Evolutionary conservation across 2,888 invertebrate genomes (phyloP).

Genomic region (Troglohyphantes excavatus): DNA sequence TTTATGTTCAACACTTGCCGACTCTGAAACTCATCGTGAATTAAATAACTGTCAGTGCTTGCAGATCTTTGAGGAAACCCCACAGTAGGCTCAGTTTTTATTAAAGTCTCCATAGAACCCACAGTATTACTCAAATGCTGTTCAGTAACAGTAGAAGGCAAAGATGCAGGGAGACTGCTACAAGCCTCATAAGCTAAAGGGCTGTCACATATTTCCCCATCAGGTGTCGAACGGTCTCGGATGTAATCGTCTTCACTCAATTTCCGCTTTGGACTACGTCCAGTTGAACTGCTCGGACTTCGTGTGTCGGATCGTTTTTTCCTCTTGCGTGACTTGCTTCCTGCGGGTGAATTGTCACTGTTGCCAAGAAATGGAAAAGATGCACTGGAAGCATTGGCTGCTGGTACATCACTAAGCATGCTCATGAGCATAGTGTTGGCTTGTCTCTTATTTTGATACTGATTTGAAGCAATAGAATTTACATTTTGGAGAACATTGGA

Average conservation of each 20-base stretch:
- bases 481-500: slow-evolving; percentile 25
- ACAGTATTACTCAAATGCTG: slow-evolving; percentile 46
- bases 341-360: slow-evolving; percentile 37
- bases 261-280: slow-evolving; percentile 82
- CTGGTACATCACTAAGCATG: slow-evolving; percentile 80
- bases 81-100: slow-evolving; percentile 67
- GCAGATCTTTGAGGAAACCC: slow-evolving; percentile 72
- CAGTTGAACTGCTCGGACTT: slow-evolving; percentile 81
- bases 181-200: slow-evolving; percentile 67
- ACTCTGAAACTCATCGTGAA: slow-evolving; percentile 69
- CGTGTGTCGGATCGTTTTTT: slow-evolving; percentile 80
- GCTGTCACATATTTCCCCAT: slow-evolving; percentile 79
- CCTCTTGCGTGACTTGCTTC: slow-evolving; percentile 80
- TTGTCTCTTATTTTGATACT: slow-evolving; percentile 67
- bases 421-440: slow-evolving; percentile 80
- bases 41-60: slow-evolving; percentile 71
- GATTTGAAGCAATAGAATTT: slow-evolving; percentile 30
- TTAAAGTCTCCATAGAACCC: slow-evolving; percentile 62
- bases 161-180: slow-evolving; percentile 65
- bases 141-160: slow-evolving; percentile 53
- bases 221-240: slow-evolving; percentile 79
- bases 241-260: slow-evolving; percentile 80
- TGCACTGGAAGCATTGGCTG: slow-evolving; percentile 78
- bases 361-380: slow-evolving; percentile 76
- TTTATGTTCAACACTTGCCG: slow-evolving; percentile 57